phyloP scores from a whole-genome alignment of 2,113 vertebrate species.

The Xenopus tropicalis region UCB_Xtro_10.0 CM004448.2:102100501-102101000 shows the following conservation, averaged over 20 bases:
- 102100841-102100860: slow-evolving; percentile 1
- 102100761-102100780: not conserved
- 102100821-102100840: slow-evolving; percentile 1
- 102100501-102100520: too few relatives aligned
- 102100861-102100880: not conserved
- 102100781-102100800: not conserved
- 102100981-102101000: slow-evolving; percentile 15
- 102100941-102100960: not conserved
- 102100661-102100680: not conserved
- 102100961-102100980: not conserved
- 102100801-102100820: not conserved
- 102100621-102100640: too few relatives aligned
- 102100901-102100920: slow-evolving; percentile 6
- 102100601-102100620: too few relatives aligned
- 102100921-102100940: slow-evolving; percentile 3
- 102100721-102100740: not conserved
- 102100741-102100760: not conserved
- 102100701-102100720: not conserved
- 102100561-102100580: too few relatives aligned
- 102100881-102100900: not conserved
- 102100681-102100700: not conserved
- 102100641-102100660: not conserved
- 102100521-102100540: too few relatives aligned
- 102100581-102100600: too few relatives aligned
- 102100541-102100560: too few relatives aligned